phyloP scores from a whole-genome alignment of 35 echinoderm and acorn worm genomes.

The Eucidaris tribuloides region DNA sequence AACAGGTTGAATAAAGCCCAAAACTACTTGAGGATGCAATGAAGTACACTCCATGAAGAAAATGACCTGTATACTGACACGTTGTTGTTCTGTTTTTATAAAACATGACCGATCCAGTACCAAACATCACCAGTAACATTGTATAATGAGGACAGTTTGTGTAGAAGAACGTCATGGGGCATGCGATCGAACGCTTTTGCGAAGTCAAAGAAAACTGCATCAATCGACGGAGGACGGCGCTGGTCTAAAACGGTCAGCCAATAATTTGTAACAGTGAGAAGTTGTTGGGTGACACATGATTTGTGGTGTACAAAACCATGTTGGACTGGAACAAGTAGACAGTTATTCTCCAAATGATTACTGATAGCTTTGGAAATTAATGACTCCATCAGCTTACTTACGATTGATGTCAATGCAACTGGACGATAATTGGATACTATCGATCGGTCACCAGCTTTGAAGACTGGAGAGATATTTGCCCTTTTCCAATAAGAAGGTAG shows the following conservation, averaged over 20 bases:
- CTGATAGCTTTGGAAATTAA: not conserved
- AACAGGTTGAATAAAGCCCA: not conserved
- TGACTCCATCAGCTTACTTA: conserved; percentile 8
- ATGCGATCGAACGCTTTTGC: conserved; percentile 8
- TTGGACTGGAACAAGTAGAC: not conserved
- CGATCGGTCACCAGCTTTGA: conserved; percentile 47
- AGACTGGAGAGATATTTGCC: conserved; percentile 32
- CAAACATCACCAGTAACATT: conserved; percentile 34
- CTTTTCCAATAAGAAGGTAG: conserved; percentile 24
- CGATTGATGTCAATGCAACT: conserved; percentile 35
- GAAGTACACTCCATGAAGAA: conserved; percentile 7
- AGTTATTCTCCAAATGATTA: not conserved
- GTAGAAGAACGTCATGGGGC: conserved; percentile 13
- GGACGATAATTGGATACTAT: conserved; percentile 33
- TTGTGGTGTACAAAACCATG: conserved; percentile 21
- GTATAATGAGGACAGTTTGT: conserved; percentile 35
- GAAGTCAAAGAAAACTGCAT: conserved; percentile 24
- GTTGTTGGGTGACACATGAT: conserved; percentile 20
- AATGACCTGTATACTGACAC: not conserved
- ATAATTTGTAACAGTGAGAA: conserved; percentile 4
- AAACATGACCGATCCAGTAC: conserved; percentile 36
- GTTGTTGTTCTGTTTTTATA: not conserved
- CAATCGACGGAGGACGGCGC: not conserved
- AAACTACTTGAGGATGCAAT: not conserved
- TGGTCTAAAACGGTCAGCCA: conserved; percentile 3